phyloP scores from a whole-genome alignment of 2,888 invertebrate species.

The Dusona sp. region DNA sequence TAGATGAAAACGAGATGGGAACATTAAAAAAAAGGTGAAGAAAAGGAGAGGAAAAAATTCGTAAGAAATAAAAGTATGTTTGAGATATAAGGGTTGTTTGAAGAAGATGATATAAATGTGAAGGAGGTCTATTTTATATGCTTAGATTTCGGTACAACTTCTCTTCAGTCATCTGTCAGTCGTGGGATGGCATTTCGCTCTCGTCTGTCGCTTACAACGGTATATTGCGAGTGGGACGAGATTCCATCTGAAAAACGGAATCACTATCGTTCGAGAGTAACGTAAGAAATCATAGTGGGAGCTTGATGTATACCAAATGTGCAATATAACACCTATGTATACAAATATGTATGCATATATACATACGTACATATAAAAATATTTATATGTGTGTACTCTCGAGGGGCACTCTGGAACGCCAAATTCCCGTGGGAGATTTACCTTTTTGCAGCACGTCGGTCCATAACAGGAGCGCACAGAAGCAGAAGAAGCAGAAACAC shows the following conservation, averaged over 20 bases:
- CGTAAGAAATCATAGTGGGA: constrained; percentile 39
- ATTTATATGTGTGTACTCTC: constrained; percentile 51
- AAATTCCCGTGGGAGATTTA: constrained; percentile 77
- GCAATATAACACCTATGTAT: not conserved
- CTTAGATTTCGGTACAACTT: not conserved
- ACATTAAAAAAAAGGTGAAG: not conserved
- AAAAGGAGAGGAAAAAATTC: not conserved
- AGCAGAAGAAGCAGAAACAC: constrained; percentile 10
- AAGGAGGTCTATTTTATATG: not conserved
- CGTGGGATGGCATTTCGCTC: not conserved
- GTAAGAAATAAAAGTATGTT: not conserved
- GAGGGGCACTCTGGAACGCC: constrained; percentile 76
- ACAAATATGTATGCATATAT: not conserved
- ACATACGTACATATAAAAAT: not conserved
- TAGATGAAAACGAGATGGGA: not conserved
- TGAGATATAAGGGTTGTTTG: not conserved
- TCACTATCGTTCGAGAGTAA: constrained; percentile 34
- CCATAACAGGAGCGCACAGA: constrained; percentile 25
- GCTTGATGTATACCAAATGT: not conserved
- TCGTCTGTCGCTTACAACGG: not conserved
- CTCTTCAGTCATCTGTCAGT: not conserved
- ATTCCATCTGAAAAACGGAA: constrained; percentile 29
- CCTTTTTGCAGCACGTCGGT: constrained; percentile 56
- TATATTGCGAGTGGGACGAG: constrained; percentile 7
- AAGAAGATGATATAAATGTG: constrained; percentile 1